A percentile compares a stretch with the other conserved stretches of the same genome.
phyloP scores from a whole-genome alignment of 2,113 vertebrate genomes.

The Cynoglossus semilaevis region DNA sequence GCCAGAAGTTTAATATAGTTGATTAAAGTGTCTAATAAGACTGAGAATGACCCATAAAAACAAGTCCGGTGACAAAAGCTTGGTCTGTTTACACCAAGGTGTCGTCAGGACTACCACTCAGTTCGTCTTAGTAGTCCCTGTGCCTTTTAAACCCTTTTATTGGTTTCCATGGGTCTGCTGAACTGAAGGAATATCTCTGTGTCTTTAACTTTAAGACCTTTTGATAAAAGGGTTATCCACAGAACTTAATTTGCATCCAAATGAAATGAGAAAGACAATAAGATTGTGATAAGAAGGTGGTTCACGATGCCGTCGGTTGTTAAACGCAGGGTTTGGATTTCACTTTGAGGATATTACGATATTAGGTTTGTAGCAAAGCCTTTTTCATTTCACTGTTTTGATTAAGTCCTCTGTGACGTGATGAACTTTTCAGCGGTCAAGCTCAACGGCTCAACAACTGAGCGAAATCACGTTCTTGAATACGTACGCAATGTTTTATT shows the following conservation, averaged over 20 bases:
- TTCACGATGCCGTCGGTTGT: slow-evolving; percentile 8
- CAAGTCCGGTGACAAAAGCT: not conserved
- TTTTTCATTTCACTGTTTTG: slow-evolving; percentile 58
- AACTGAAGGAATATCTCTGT: slow-evolving; percentile 29
- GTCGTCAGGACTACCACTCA: slow-evolving; percentile 46
- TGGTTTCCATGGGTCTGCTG: slow-evolving; percentile 37
- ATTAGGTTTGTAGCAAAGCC: slow-evolving; percentile 34
- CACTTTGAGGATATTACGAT: slow-evolving; percentile 37
- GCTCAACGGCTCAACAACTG: slow-evolving; percentile 59
- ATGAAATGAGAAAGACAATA: slow-evolving; percentile 29
- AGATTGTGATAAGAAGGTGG: slow-evolving; percentile 22
- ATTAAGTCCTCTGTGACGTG: slow-evolving; percentile 53
- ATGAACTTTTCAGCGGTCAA: slow-evolving; percentile 53
- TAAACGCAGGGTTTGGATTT: slow-evolving; percentile 12
- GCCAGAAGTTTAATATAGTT: too few species aligned
- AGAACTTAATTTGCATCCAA: slow-evolving; percentile 34
- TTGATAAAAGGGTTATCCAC: slow-evolving; percentile 21
- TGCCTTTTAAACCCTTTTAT: slow-evolving; percentile 63
- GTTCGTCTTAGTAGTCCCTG: slow-evolving; percentile 32
- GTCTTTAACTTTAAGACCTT: slow-evolving; percentile 60
- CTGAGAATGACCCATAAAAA: too few species aligned
- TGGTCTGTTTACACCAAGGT: slow-evolving; percentile 41
- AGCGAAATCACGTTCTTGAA: slow-evolving; percentile 67
- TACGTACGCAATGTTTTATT: slow-evolving; percentile 41
- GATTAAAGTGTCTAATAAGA: too few species aligned